Percentiles rank a stretch among this genome's conserved stretches.
Evolutionary conservation across 2,113 vertebrate species (phyloP).

Genomic region (Pheucticus melanocephalus): DNA sequence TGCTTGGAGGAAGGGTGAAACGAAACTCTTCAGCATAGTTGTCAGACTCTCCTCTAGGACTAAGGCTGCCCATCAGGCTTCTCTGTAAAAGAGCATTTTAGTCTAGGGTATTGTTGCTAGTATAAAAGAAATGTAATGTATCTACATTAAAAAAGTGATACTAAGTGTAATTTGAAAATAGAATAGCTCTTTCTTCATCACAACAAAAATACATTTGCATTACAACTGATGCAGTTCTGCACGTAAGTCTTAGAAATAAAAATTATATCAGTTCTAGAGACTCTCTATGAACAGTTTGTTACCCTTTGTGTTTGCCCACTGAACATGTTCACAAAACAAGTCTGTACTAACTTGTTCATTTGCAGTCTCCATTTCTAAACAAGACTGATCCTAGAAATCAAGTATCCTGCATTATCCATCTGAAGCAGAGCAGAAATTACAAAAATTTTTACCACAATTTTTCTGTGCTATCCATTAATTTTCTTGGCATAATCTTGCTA

Average conservation of each 20-base stretch:
- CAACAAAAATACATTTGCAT: background rate
- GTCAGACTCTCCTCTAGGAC: background rate
- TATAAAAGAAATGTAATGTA: background rate
- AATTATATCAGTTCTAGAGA: background rate
- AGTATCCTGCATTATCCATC: background rate
- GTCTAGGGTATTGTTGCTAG: background rate
- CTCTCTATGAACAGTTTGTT: background rate
- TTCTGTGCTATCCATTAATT: background rate
- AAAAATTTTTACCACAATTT: background rate
- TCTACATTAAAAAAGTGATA: background rate
- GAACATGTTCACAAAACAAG: background rate
- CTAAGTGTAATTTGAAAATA: background rate
- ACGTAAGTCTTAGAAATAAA: background rate
- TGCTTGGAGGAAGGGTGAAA: background rate
- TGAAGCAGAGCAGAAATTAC: background rate
- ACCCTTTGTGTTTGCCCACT: background rate
- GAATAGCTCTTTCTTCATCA: background rate
- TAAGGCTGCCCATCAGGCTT: background rate
- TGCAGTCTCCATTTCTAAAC: background rate
- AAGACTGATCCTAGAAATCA: background rate
- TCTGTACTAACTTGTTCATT: background rate
- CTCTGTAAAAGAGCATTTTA: background rate
- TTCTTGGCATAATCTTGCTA: background rate
- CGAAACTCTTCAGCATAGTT: rapidly evolving
- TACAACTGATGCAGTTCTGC: background rate